Base-by-base conservation (phyloP, 1,140 invertebrate species). In the Bombyx mandarina region DNA sequence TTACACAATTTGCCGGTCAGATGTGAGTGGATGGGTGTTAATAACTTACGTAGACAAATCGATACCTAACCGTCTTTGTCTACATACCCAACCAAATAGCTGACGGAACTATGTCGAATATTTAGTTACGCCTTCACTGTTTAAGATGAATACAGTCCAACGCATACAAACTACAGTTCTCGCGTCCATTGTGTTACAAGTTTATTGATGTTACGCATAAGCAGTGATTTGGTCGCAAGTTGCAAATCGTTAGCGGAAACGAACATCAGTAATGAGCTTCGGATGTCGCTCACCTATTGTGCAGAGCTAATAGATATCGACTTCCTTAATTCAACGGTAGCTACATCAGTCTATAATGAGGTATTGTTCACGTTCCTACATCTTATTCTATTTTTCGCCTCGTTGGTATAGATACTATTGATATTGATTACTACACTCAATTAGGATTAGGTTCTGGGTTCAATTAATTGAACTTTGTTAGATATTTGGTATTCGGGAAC, bases 211-310 rank as follows among this genome's bases (percentile, higher is more conserved):
- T 57, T 62, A 56, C 58, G 67, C 12, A 71, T 74, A 78, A 72
- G 70, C 57, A 63, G 63, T 61, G 60, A 65, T 67, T 72, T 73
- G 69, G 61, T 62, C 60, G 73, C 72, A 65, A 79, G 72, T 75
- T 69, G 67, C 82, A 77, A 83, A 86, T 81, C 74, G 72, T 71
- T 73, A 81, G 68, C 83, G 83, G 81, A 86, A 84, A 83, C 65
- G 76, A 72, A 72, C 68, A 67, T 66, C 80, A 77, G 79, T 86
- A 86, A 86, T 80, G 83, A 84, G 83, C 79, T 83, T 86, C 83
- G 83, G 83, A 86, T 85, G 79, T 85, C 83, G 80, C 79, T 85
- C 79, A 81, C 73, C 83, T 86, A 86, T 86, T 86, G 83, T 86
- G 82, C 75, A 71, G 61, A 73, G 78, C 82, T 79, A 85, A 86